Conservation (phyloP, 2,888 invertebrate genomes). For the Latheticus oryzae region DNA sequence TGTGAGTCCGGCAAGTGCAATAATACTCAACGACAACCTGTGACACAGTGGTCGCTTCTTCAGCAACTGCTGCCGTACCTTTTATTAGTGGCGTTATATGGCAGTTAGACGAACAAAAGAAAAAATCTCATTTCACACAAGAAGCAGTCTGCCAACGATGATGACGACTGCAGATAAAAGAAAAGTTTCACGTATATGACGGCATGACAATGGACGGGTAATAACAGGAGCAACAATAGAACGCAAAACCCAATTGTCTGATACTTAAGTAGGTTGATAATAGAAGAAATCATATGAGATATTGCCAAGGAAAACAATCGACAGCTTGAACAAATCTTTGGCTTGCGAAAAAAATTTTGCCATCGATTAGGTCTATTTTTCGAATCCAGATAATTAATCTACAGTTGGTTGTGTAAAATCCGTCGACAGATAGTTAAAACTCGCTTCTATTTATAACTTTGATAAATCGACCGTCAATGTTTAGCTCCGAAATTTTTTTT, state of each 20-base stretch:
- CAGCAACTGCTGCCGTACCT: conserved; percentile 53
- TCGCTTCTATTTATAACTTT: too few species aligned
- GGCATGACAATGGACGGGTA: conserved; percentile 60
- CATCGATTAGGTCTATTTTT: too few species aligned
- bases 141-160: conserved; percentile 50
- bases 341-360: too few species aligned
- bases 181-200: conserved; percentile 63
- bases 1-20: conserved; percentile 46
- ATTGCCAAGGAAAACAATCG: too few species aligned
- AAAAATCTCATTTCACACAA: conserved; percentile 63
- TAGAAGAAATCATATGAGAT: too few species aligned
- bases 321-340: too few species aligned
- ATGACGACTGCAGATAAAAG: conserved; percentile 63
- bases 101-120: conserved; percentile 62
- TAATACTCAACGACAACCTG: conserved; percentile 57
- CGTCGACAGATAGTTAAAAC: too few species aligned
- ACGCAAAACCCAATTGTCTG: conserved; percentile 62
- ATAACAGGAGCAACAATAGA: conserved; percentile 62
- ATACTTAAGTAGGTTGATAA: conserved; percentile 59
- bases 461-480: too few species aligned
- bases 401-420: too few species aligned
- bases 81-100: conserved; percentile 62
- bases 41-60: conserved; percentile 47
- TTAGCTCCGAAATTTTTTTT: too few species aligned
- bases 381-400: too few species aligned